phyloP scores from a whole-genome alignment of 1,140 invertebrate genomes.

The Trichonephila clavipes region DNA sequence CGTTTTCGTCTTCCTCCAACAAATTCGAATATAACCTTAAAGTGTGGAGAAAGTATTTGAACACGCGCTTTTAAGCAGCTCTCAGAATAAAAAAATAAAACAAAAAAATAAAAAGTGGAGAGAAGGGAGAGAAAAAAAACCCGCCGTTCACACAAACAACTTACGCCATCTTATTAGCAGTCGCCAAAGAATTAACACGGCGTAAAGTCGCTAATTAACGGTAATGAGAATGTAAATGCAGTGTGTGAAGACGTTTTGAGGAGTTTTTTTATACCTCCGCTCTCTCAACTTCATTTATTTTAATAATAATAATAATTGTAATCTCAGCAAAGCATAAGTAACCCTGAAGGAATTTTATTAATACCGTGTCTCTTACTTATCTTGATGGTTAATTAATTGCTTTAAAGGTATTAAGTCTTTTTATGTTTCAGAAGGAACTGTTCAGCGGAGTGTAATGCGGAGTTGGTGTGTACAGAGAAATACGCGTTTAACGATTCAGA shows the following conservation, averaged over 20 bases:
- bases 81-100: not conserved
- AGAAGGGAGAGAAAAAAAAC: not conserved
- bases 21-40: not conserved
- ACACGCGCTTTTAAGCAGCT: slow-evolving; percentile 20
- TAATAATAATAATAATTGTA: slow-evolving; percentile 76
- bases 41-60: not conserved
- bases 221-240: slow-evolving; percentile 74
- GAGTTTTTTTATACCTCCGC: not conserved
- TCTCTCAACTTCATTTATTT: slow-evolving; percentile 70
- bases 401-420: slow-evolving; percentile 58
- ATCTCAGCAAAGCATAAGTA: slow-evolving; percentile 69
- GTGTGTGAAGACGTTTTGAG: slow-evolving; percentile 31
- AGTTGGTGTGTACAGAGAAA: not conserved
- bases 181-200: slow-evolving; percentile 65
- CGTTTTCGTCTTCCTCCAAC: not conserved
- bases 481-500: not conserved
- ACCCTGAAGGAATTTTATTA: slow-evolving; percentile 74
- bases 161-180: slow-evolving; percentile 63
- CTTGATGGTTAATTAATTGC: slow-evolving; percentile 70
- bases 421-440: slow-evolving; percentile 8
- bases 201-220: slow-evolving; percentile 72
- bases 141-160: slow-evolving; percentile 43
- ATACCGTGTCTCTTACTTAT: slow-evolving; percentile 53
- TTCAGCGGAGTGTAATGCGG: not conserved
- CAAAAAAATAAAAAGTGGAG: not conserved